These are phyloP conservation scores for Perognathus longimembris DNA, from an alignment of 2,113 vertebrate species.

Conservation along the genomic window DNA sequence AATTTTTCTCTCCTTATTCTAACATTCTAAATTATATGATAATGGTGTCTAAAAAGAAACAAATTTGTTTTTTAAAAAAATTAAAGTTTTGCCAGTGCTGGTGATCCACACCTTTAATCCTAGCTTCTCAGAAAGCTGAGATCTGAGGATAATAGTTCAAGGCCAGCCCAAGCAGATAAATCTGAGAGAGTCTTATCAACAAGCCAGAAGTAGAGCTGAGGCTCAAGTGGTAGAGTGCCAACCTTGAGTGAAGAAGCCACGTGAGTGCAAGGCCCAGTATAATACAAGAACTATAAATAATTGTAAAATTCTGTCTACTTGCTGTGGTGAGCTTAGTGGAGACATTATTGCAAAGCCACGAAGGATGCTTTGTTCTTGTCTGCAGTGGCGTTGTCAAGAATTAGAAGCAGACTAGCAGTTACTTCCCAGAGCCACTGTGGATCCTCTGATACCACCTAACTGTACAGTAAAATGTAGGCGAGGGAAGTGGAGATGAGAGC, in stretches of 20 bases:
- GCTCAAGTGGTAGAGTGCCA: no score
- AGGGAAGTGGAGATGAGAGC: slow-evolving; percentile 67
- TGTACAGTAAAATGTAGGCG: slow-evolving; percentile 78
- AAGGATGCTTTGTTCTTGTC: slow-evolving; percentile 60
- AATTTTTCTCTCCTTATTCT: slow-evolving; percentile 8
- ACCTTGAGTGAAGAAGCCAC: no score
- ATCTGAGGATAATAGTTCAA: no score
- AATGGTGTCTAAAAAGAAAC: background rate
- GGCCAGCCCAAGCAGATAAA: no score
- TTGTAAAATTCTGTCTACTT: slow-evolving; percentile 14
- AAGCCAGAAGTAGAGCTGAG: no score
- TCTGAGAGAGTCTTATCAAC: no score
- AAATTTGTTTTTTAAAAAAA: no score
- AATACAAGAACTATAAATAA: background rate
- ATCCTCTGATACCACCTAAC: slow-evolving; percentile 73
- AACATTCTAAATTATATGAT: slow-evolving; percentile 36
- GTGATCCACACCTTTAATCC: no score
- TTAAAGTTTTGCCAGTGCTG: no score
- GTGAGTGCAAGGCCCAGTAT: no score
- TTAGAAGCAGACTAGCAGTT: slow-evolving; percentile 73
- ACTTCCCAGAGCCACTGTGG: slow-evolving; percentile 69
- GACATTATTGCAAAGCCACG: slow-evolving; percentile 20
- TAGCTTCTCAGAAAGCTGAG: no score
- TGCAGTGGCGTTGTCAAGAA: slow-evolving; percentile 69
- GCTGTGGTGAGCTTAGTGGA: slow-evolving; percentile 14